These are phyloP conservation scores for Cochlearius cochlearius DNA, from an alignment of 2,113 vertebrate species.

Conservation along the genomic window DNA sequence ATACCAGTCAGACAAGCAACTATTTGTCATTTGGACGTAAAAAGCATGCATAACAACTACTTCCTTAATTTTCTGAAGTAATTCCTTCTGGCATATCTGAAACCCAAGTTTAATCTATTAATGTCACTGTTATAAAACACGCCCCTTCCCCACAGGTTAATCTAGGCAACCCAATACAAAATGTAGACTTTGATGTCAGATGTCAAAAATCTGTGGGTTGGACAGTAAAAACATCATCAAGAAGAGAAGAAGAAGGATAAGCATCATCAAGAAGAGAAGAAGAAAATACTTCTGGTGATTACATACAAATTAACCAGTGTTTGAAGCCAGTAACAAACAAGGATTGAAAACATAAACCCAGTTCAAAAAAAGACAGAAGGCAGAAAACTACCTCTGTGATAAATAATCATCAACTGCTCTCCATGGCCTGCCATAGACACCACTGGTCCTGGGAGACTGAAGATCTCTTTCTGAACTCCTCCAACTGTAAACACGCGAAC, in stretches of 20 bases:
- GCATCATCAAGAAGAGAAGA: not conserved
- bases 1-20: not conserved
- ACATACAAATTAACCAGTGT: not conserved
- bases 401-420: conserved; percentile 87
- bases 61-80: not conserved
- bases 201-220: not conserved
- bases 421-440: conserved; percentile 91
- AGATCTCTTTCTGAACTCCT: conserved; percentile 89
- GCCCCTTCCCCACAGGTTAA: not conserved
- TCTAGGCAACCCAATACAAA: not conserved
- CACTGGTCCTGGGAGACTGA: conserved; percentile 88
- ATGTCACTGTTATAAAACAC: not conserved
- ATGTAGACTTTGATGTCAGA: not conserved
- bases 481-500: conserved; percentile 88
- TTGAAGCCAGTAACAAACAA: not conserved
- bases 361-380: not conserved
- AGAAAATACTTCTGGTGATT: not conserved
- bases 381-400: conserved; percentile 84
- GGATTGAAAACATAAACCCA: not conserved
- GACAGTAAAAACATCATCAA: not conserved
- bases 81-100: not conserved
- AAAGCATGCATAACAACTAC: not conserved
- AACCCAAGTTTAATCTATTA: not conserved
- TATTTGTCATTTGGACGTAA: not conserved
- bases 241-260: not conserved